Conservation (phyloP, 1,140 invertebrate genomes). For the Plodia interpunctella region DNA sequence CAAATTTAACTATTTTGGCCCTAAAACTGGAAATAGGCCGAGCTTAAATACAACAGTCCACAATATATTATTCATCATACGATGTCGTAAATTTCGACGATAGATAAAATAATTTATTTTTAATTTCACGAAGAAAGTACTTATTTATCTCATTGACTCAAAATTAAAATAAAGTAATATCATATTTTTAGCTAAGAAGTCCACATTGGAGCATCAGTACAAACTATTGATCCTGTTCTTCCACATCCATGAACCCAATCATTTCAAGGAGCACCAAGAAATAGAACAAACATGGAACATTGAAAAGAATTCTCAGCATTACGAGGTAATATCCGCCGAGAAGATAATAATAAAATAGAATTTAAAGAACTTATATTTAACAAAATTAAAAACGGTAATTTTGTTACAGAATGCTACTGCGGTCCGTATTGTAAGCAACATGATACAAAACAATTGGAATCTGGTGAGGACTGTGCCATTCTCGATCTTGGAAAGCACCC, state of each 20-base stretch:
- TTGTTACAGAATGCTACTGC: slow-evolving; percentile 73
- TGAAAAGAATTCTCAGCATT: slow-evolving; percentile 70
- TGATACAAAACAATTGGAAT: slow-evolving; percentile 73
- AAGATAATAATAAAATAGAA: too few relatives aligned
- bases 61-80: too few relatives aligned
- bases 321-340: slow-evolving; percentile 57
- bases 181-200: slow-evolving; percentile 59
- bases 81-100: too few relatives aligned
- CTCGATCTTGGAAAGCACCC: slow-evolving; percentile 75
- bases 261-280: slow-evolving; percentile 70
- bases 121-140: too few relatives aligned
- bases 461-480: slow-evolving; percentile 79
- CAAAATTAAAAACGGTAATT: not conserved
- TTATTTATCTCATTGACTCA: too few relatives aligned
- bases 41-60: too few relatives aligned
- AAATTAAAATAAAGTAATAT: too few relatives aligned
- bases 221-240: slow-evolving; percentile 74
- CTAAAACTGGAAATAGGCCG: too few relatives aligned
- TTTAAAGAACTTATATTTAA: too few relatives aligned
- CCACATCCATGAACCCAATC: slow-evolving; percentile 75
- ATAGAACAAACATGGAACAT: slow-evolving; percentile 72
- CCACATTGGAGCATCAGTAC: slow-evolving; percentile 71
- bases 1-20: too few relatives aligned
- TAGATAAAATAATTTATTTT: too few relatives aligned
- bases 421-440: slow-evolving; percentile 77